Percentiles rank a stretch among this genome's conserved stretches.
phyloP scores from a whole-genome alignment of 2,113 vertebrate genomes.

The Chionomys nivalis region DNA sequence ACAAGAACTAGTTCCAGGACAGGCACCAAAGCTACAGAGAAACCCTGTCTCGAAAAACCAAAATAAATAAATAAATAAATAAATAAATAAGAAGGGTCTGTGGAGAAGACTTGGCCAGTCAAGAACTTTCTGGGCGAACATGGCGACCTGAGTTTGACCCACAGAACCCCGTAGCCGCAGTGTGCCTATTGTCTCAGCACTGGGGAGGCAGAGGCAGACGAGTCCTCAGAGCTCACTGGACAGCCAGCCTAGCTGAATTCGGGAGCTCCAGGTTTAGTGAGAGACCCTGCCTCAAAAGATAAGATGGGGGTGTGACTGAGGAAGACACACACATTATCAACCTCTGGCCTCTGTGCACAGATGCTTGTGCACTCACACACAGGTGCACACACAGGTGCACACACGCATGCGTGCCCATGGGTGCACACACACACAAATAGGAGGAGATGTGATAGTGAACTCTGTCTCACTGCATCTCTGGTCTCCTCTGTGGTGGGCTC shows the following conservation, averaged over 20 bases:
- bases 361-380: not conserved
- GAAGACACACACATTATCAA: not conserved
- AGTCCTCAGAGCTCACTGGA: not conserved
- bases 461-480: not conserved
- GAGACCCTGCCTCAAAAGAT: not conserved
- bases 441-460: not conserved
- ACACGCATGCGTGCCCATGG: rapidly evolving
- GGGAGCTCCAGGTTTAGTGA: not conserved
- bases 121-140: not conserved
- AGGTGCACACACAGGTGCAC: not conserved
- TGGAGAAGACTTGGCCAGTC: not conserved
- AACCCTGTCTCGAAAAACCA: too few species aligned
- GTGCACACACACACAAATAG: not conserved
- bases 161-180: not conserved
- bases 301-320: not conserved
- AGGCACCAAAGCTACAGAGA: too few species aligned
- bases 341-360: not conserved
- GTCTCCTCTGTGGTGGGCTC: rapidly evolving
- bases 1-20: too few species aligned
- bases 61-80: too few species aligned
- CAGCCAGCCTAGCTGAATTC: not conserved
- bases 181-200: not conserved
- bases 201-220: not conserved
- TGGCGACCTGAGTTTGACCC: not conserved
- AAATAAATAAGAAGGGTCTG: too few species aligned